Evolutionary conservation across 2,888 invertebrate species (phyloP).

Genomic region (Sabatieria punctata): DNA sequence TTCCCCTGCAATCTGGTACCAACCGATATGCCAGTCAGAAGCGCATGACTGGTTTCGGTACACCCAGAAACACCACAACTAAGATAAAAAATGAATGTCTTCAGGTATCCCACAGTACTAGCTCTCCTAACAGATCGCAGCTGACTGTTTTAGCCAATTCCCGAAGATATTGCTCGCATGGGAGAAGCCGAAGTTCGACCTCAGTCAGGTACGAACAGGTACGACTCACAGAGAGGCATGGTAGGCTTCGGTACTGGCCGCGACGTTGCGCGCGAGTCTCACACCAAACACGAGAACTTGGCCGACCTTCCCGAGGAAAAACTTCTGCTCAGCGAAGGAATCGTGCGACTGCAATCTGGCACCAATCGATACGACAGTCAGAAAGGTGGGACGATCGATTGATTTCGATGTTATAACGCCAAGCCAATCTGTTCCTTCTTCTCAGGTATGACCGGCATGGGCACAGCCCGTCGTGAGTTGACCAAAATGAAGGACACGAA

Average conservation of each 20-base stretch:
- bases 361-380: slow-evolving; percentile 24
- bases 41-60: slow-evolving; percentile 8
- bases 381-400: slow-evolving; percentile 21
- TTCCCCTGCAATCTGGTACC: slow-evolving; percentile 8
- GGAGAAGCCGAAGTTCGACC: slow-evolving; percentile 30
- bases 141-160: slow-evolving; percentile 20
- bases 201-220: slow-evolving; percentile 28
- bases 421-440: too few relatives aligned
- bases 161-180: slow-evolving; percentile 30
- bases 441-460: too few relatives aligned
- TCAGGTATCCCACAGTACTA: background rate
- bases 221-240: slow-evolving; percentile 30
- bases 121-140: background rate
- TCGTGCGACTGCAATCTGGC: slow-evolving; percentile 28
- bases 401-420: background rate
- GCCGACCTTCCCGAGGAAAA: slow-evolving; percentile 24
- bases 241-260: slow-evolving; percentile 29
- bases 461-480: slow-evolving; percentile 28
- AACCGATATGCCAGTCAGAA: slow-evolving; percentile 7
- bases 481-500: slow-evolving; percentile 30
- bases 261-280: slow-evolving; percentile 27
- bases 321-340: slow-evolving; percentile 19
- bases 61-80: slow-evolving; percentile 9
- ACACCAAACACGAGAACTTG: background rate
- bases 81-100: slow-evolving; percentile 5